Conservation (phyloP, 1,140 invertebrate species). For the Monochamus saltuarius region DNA sequence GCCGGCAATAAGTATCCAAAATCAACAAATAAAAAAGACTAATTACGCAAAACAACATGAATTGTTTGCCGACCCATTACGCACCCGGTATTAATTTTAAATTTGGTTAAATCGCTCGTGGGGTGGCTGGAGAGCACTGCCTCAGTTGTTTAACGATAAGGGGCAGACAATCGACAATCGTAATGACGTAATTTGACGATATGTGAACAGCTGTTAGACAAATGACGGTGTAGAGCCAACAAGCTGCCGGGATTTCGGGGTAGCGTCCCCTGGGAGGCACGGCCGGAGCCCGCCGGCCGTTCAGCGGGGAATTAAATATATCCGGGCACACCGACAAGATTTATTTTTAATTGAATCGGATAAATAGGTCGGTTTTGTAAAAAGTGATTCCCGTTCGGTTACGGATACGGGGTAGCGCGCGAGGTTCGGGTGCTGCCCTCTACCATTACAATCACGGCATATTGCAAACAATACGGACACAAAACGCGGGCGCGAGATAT, state of each 20-base stretch:
- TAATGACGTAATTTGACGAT: constrained; percentile 44
- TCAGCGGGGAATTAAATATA: constrained; percentile 17
- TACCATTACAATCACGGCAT: too few species aligned
- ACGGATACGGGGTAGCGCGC: background rate
- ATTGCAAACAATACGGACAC: too few species aligned
- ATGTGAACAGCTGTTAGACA: constrained; percentile 51
- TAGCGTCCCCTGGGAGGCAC: constrained; percentile 59
- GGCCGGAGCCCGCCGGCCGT: background rate
- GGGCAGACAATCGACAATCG: constrained; percentile 42
- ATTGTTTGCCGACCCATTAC: constrained; percentile 1
- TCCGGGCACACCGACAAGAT: constrained; percentile 35
- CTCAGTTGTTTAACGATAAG: constrained; percentile 36
- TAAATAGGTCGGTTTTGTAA: constrained; percentile 12
- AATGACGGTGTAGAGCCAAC: constrained; percentile 54
- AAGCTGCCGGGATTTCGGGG: constrained; percentile 45
- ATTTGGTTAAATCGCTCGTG: constrained; percentile 13
- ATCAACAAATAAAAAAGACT: too few species aligned
- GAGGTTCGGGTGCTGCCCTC: background rate
- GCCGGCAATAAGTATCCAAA: too few species aligned
- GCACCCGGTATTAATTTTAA: constrained; percentile 7
- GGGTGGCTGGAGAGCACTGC: constrained; percentile 10
- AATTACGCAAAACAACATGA: too few species aligned
- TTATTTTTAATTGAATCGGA: constrained; percentile 43
- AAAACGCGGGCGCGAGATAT: too few species aligned
- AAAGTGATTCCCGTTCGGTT: too few species aligned